These are phyloP conservation scores for Julus scandinavius DNA, from an alignment of 2,888 invertebrate genomes.

Conservation along the genomic window DNA sequence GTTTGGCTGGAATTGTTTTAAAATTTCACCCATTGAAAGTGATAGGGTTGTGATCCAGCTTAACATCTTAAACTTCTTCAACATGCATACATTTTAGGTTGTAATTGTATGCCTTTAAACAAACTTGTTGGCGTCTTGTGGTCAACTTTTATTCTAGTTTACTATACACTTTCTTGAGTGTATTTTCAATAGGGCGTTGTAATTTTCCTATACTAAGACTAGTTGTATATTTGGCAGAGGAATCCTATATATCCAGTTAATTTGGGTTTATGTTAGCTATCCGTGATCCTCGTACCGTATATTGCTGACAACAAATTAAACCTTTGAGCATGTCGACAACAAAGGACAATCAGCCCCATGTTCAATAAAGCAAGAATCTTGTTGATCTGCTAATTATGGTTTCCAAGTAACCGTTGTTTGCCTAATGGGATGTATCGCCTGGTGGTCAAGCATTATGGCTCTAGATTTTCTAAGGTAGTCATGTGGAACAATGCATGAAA, in stretches of 20 bases:
- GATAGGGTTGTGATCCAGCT: too few relatives aligned
- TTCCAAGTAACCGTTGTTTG: constrained; percentile 39
- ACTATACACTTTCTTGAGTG: too few relatives aligned
- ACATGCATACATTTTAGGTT: too few relatives aligned
- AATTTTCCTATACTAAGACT: not conserved
- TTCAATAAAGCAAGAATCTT: constrained; percentile 35
- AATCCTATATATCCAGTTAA: not conserved
- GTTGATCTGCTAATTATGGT: constrained; percentile 42
- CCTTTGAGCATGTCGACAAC: not conserved
- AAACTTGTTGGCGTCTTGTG: too few relatives aligned
- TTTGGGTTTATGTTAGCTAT: constrained; percentile 13
- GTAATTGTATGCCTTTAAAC: too few relatives aligned
- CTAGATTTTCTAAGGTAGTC: not conserved
- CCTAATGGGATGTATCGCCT: not conserved
- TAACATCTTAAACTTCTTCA: too few relatives aligned
- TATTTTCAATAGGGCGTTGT: too few relatives aligned
- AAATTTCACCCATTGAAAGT: too few relatives aligned
- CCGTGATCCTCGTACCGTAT: not conserved
- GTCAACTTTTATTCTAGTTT: too few relatives aligned
- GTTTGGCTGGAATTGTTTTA: too few relatives aligned
- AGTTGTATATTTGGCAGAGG: not conserved
- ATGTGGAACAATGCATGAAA: constrained; percentile 22
- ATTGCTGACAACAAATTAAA: constrained; percentile 32
- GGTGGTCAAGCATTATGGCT: constrained; percentile 14
- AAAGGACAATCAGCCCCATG: constrained; percentile 7